Evolutionary conservation across 1,140 invertebrate species (phyloP).

Genomic region (Nymphalis io): DNA sequence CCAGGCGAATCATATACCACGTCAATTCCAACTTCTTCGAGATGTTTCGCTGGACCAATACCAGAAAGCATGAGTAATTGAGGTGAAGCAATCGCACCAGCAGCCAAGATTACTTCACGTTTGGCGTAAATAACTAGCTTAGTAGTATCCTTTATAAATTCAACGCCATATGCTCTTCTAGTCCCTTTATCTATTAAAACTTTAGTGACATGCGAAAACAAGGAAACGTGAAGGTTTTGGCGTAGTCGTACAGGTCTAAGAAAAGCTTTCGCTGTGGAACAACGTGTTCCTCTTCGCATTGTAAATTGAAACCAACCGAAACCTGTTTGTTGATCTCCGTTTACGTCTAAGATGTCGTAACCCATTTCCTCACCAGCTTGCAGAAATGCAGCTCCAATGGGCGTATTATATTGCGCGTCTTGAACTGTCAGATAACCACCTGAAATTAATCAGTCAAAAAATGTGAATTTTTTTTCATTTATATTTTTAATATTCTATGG

Average conservation of each 20-base stretch:
- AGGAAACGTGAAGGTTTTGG: constrained; percentile 87
- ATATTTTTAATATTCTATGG: too few relatives aligned
- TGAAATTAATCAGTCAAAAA: constrained; percentile 61
- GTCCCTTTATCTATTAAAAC: constrained; percentile 87
- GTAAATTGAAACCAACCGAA: constrained; percentile 91
- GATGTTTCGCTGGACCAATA: constrained; percentile 87
- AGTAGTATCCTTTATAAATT: constrained; percentile 86
- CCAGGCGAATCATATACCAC: constrained; percentile 87
- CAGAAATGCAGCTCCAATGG: constrained; percentile 89
- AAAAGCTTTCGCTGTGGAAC: constrained; percentile 90
- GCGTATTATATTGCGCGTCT: constrained; percentile 90
- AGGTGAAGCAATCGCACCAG: constrained; percentile 88
- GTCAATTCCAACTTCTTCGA: constrained; percentile 84
- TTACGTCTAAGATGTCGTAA: constrained; percentile 89
- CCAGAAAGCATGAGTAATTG: constrained; percentile 94
- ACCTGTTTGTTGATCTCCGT: constrained; percentile 90
- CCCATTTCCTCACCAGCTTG: constrained; percentile 96
- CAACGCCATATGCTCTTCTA: constrained; percentile 88
- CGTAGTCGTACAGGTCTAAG: constrained; percentile 87
- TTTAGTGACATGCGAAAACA: constrained; percentile 89
- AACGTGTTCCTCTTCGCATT: constrained; percentile 88
- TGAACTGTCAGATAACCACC: constrained; percentile 91
- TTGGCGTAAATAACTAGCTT: constrained; percentile 85
- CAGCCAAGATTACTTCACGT: constrained; percentile 90
- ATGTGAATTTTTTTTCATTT: background rate